Evolutionary conservation across 2,113 vertebrate genomes (phyloP).

Genomic region (Tor tambroides): DNA sequence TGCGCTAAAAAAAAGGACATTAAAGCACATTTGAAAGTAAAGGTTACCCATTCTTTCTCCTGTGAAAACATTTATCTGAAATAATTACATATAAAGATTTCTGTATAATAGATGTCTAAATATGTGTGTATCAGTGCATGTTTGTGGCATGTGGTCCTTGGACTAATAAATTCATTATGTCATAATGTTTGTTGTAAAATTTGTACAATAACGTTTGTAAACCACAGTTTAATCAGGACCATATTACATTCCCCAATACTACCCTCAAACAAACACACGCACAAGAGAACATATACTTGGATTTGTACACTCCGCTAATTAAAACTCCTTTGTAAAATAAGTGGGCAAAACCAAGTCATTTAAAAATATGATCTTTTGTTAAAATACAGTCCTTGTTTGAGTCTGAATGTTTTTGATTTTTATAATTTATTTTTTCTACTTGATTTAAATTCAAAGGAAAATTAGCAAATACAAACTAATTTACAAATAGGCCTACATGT

Average conservation of each 20-base stretch:
- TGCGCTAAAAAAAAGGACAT: slow-evolving; percentile 54
- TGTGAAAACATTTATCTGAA: slow-evolving; percentile 61
- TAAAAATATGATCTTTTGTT: neutral
- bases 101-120: slow-evolving; percentile 66
- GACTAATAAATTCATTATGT: slow-evolving; percentile 86
- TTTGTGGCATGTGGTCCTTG: slow-evolving; percentile 94
- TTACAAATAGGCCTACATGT: neutral
- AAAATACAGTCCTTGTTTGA: neutral
- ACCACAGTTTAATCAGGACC: neutral
- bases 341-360: neutral
- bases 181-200: slow-evolving; percentile 45
- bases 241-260: neutral
- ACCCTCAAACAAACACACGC: neutral
- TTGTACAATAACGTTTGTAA: neutral
- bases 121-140: slow-evolving; percentile 84
- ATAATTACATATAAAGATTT: slow-evolving; percentile 62
- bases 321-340: neutral
- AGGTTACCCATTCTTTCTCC: slow-evolving; percentile 61
- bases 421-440: too few species aligned
- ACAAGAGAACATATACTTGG: too few species aligned
- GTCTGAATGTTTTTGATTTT: neutral
- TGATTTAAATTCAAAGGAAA: neutral
- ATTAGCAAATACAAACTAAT: neutral
- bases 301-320: too few species aligned
- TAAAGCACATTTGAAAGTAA: slow-evolving; percentile 71